Conservation (phyloP, 2,113 vertebrate species). For the Zosterops borbonicus region DNA sequence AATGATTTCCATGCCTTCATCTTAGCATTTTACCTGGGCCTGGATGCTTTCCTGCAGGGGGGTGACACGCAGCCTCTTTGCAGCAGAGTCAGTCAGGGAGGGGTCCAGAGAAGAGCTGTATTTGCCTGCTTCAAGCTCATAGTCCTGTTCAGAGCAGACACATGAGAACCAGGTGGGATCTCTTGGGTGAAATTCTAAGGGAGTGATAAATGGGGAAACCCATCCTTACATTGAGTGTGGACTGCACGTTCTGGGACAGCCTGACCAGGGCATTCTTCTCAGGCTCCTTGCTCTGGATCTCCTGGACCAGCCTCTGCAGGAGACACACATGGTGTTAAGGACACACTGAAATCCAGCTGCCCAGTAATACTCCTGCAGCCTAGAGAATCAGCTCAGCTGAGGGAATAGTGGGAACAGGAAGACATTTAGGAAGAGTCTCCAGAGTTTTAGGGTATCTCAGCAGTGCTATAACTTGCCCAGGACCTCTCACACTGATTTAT, state of each 20-base stretch:
- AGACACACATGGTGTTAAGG: not conserved
- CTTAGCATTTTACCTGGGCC: slow-evolving; percentile 78
- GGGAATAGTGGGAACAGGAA: not conserved
- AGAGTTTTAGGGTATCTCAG: not conserved
- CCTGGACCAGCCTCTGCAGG: slow-evolving; percentile 83
- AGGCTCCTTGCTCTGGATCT: slow-evolving; percentile 83
- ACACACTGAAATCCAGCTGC: not conserved
- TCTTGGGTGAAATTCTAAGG: not conserved
- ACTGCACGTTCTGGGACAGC: slow-evolving; percentile 84
- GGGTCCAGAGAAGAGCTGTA: slow-evolving; percentile 84
- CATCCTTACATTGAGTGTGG: slow-evolving; percentile 79
- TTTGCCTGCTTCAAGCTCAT: slow-evolving; percentile 82
- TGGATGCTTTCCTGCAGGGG: slow-evolving; percentile 83
- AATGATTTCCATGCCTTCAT: not conserved
- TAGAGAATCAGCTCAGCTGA: not conserved
- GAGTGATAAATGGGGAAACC: not conserved
- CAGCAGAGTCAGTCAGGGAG: slow-evolving; percentile 37
- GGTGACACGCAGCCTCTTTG: slow-evolving; percentile 70
- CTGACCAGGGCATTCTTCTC: slow-evolving; percentile 78
- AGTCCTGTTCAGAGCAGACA: slow-evolving; percentile 78
- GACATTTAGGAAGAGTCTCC: not conserved
- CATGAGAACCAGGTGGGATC: not conserved
- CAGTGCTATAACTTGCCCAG: not conserved
- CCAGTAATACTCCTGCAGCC: not conserved
- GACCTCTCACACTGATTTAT: not conserved